phyloP scores from a whole-genome alignment of 2,888 invertebrate species.

The Chouioia cunea region DNA sequence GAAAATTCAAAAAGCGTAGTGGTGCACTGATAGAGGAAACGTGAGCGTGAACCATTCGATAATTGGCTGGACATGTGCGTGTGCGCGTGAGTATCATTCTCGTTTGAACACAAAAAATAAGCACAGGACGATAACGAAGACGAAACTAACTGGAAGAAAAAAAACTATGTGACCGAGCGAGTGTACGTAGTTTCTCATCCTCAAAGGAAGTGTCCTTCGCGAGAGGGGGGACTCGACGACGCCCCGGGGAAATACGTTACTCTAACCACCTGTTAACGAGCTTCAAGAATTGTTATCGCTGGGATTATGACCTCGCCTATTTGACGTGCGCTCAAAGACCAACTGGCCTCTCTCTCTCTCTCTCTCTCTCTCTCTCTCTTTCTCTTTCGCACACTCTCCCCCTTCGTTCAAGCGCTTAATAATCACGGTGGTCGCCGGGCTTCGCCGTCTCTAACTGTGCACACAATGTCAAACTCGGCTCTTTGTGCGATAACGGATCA shows the following conservation, averaged over 20 bases:
- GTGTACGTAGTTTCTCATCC: too few species aligned
- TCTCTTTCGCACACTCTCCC: too few species aligned
- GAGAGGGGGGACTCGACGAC: background rate
- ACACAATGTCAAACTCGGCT: too few species aligned
- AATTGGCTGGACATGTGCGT: too few species aligned
- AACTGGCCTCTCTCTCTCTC: background rate
- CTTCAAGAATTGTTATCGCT: conserved; percentile 36
- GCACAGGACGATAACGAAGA: background rate
- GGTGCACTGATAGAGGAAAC: conserved; percentile 7
- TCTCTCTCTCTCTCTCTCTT: too few species aligned
- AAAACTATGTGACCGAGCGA: too few species aligned
- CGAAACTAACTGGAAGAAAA: too few species aligned
- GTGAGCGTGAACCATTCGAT: conserved; percentile 5
- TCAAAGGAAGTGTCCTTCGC: too few species aligned
- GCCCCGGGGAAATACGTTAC: conserved; percentile 38
- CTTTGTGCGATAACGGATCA: too few species aligned
- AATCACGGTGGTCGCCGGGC: too few species aligned
- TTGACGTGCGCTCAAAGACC: conserved; percentile 12
- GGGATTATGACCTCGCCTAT: conserved; percentile 30
- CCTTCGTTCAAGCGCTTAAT: too few species aligned
- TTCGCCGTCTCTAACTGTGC: too few species aligned
- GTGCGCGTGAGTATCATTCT: conserved; percentile 3
- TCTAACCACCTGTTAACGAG: conserved; percentile 49
- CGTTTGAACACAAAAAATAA: background rate
- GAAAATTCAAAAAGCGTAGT: conserved; percentile 27